A percentile compares a stretch with the other conserved stretches of the same genome.
phyloP scores from a whole-genome alignment of 2,797 vertebrate species.

The Lates japonicus region DNA sequence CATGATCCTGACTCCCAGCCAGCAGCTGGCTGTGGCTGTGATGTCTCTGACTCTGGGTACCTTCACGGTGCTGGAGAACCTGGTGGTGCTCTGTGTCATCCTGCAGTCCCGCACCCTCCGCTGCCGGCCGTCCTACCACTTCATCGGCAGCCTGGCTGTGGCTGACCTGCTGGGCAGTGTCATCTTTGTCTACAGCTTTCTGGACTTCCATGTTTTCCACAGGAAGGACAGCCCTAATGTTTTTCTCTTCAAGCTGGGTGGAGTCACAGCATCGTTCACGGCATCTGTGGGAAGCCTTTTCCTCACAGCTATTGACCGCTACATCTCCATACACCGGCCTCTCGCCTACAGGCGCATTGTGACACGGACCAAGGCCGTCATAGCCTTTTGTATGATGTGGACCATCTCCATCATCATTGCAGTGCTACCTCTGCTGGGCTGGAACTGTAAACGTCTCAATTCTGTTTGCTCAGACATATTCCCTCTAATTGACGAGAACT shows the following conservation, averaged over 20 bases:
- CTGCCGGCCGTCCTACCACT: conserved; percentile 98
- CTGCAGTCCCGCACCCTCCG: conserved; percentile 96
- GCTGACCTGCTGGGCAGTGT: conserved; percentile 98
- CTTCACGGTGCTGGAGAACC: conserved; percentile 98
- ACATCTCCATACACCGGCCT: conserved; percentile 98
- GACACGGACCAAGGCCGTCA: conserved; percentile 97
- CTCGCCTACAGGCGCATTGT: conserved; percentile 98
- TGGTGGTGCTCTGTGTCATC: conserved; percentile 96
- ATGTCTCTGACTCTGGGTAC: conserved; percentile 97
- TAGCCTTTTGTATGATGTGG: conserved; percentile 99
- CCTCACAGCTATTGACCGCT: conserved; percentile 98
- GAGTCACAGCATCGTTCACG: conserved; percentile 98
- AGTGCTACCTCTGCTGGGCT: conserved; percentile 96
- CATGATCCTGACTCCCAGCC: conserved; percentile 98
- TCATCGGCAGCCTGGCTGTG: conserved; percentile 97
- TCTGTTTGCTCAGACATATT: conserved; percentile 98
- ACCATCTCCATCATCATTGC: conserved; percentile 97
- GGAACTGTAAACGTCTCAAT: conserved; percentile 99
- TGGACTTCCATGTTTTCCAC: conserved; percentile 99
- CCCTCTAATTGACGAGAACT: conserved; percentile 97
- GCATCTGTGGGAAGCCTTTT: conserved; percentile 99
- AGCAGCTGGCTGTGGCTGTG: conserved; percentile 96
- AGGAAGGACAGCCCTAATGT: conserved; percentile 97
- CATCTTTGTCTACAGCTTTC: conserved; percentile 99
- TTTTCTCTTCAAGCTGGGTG: conserved; percentile 98